These are phyloP conservation scores for Chironomus tentans DNA, from an alignment of 2,888 invertebrate species.

Conservation along the genomic window DNA sequence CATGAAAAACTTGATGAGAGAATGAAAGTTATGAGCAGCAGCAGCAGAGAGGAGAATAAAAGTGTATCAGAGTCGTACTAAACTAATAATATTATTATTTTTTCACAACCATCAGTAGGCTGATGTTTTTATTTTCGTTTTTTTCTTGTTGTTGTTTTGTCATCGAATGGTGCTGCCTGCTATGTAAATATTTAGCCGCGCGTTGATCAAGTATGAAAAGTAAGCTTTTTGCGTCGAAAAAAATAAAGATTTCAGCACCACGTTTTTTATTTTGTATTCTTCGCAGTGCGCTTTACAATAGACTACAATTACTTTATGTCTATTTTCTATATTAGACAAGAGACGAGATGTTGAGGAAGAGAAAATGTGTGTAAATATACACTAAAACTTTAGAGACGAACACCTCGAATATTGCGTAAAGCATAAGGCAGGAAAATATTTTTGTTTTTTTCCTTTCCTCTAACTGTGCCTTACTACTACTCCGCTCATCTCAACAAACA, in stretches of 20 bases:
- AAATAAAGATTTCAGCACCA: neutral
- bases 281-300: neutral
- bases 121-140: neutral
- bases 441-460: neutral
- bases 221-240: slow-evolving; percentile 26
- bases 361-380: neutral
- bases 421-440: neutral
- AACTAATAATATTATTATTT: neutral
- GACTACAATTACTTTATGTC: too few relatives aligned
- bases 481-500: neutral
- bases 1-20: too few relatives aligned
- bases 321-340: neutral
- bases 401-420: neutral
- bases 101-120: neutral
- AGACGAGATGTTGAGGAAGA: neutral
- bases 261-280: slow-evolving; percentile 1
- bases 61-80: too few relatives aligned
- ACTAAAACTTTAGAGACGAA: too few relatives aligned
- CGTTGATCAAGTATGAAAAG: neutral
- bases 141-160: neutral
- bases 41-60: too few relatives aligned
- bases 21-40: too few relatives aligned
- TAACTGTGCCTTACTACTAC: neutral
- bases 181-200: neutral
- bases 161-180: neutral